Evolutionary conservation across 2,888 invertebrate genomes (phyloP), one percentile per base, ranked within the genome.

Genomic region (Caradrina clavipalpis): DNA sequence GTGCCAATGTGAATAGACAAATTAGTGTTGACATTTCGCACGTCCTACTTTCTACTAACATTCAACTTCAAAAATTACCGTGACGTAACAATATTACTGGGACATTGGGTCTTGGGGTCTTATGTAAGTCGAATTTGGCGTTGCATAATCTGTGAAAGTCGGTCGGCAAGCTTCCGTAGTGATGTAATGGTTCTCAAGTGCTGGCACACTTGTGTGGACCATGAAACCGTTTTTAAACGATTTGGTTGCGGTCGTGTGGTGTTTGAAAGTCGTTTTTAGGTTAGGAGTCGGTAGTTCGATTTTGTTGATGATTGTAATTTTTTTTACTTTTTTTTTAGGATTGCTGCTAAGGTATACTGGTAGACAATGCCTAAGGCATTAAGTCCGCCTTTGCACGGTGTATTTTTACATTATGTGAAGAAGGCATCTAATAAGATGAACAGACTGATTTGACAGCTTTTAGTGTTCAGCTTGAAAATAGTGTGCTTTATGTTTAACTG

Each of bases 121-220:
- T 95, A 89, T 90, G 91, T 88, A 95, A 95, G 81, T 75, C 76
- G 86, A 90, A 90, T 93, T 93, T 87, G 91, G 91, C 80, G 85
- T 95, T 95, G 87, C 89, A 90, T 92, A 94, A 94, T 82, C 86
- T 85, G 92, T 91, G 95, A 95, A 95, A 95, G 95, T 94, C 91
- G 94, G 94, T 88, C 95, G 92, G 74, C 84, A 78, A 84, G 91
- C 93, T 95, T 95, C 95, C 95, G 95, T 87, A 73, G 81, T 94
- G 86, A 92, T 89, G 94, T 87, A 95, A 95, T 77, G 72, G 75
- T 78, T 91, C 91, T 91, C 88, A 88, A 83, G 77, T 86, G 80
- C 79, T 89, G 92, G 90, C 93, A 93, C 85, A 89, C 89, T 89
- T 90, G 84, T 84, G 82, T 83, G 83, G 90, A 89, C 89, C 89